A percentile compares a stretch with the other conserved stretches of the same genome.
Conservation (phyloP, 2,797 vertebrate genomes). For the Sorex maritimensis region DNA sequence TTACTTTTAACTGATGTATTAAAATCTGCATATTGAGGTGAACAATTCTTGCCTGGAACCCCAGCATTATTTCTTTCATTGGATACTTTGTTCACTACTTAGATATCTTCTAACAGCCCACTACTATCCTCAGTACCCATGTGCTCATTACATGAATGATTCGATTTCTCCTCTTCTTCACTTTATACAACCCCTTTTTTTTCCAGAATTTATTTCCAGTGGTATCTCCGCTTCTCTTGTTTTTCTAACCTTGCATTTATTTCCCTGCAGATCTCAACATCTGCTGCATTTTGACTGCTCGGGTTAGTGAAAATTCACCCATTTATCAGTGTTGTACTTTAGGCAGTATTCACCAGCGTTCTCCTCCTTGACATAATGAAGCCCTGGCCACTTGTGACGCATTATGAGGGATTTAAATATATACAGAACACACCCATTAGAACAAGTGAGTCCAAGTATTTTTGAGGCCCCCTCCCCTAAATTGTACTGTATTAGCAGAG, state of each 20-base stretch:
- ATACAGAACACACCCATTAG: slow-evolving; percentile 29
- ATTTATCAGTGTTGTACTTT: slow-evolving; percentile 80
- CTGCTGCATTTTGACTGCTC: slow-evolving; percentile 90
- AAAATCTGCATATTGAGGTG: background rate
- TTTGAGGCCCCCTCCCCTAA: background rate
- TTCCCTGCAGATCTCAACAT: slow-evolving; percentile 92
- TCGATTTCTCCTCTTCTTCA: slow-evolving; percentile 22
- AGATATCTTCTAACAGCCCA: background rate
- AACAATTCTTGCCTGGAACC: background rate
- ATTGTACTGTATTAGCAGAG: background rate
- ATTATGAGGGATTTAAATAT: slow-evolving; percentile 49
- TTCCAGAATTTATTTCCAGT: slow-evolving; percentile 77
- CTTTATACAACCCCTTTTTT: background rate
- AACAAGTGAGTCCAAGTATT: background rate
- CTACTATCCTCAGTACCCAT: background rate
- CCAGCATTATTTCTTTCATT: slow-evolving; percentile 7
- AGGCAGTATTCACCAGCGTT: slow-evolving; percentile 77
- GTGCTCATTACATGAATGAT: background rate
- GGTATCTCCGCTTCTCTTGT: slow-evolving; percentile 87
- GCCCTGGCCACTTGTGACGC: slow-evolving; percentile 1
- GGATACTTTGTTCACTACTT: background rate
- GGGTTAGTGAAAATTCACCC: slow-evolving; percentile 90
- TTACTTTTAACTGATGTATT: slow-evolving; percentile 60
- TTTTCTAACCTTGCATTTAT: slow-evolving; percentile 92
- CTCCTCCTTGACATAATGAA: slow-evolving; percentile 66